Evolutionary conservation across 2,888 invertebrate genomes (phyloP).

Genomic region (Pinctada fucata): DNA sequence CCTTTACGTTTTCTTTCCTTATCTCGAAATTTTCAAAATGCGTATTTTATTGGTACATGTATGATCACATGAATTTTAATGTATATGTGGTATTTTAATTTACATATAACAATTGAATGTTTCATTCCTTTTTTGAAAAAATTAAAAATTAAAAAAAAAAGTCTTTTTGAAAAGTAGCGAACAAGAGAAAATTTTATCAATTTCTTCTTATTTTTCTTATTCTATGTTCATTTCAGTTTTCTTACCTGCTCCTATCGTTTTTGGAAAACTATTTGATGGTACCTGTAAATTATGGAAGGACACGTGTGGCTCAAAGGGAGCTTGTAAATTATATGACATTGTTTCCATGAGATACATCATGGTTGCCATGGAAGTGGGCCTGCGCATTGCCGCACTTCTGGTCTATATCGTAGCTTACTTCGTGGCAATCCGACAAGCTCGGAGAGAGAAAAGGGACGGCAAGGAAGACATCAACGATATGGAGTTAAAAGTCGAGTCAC

Average conservation of each 20-base stretch:
- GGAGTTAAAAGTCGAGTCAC: not conserved
- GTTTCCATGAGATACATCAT: constrained; percentile 46
- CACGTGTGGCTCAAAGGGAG: constrained; percentile 44
- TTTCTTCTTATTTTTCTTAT: too few species aligned
- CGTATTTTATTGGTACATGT: constrained; percentile 50
- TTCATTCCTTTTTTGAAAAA: too few species aligned
- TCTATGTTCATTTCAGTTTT: constrained; percentile 44
- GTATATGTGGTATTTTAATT: too few species aligned
- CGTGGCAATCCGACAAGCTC: constrained; percentile 14
- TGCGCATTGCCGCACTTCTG: constrained; percentile 23
- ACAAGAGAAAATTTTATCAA: too few species aligned
- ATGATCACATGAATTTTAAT: not conserved
- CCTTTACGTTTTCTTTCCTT: constrained; percentile 53
- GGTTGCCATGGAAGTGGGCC: constrained; percentile 41
- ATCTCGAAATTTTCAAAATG: constrained; percentile 52
- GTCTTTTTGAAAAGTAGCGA: too few species aligned
- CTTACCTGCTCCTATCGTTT: constrained; percentile 56
- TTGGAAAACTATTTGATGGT: constrained; percentile 53
- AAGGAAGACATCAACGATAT: constrained; percentile 1
- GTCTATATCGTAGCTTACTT: constrained; percentile 24
- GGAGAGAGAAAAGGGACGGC: constrained; percentile 1
- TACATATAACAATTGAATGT: too few species aligned
- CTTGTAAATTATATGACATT: constrained; percentile 56
- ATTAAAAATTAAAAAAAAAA: too few species aligned
- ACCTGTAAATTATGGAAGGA: constrained; percentile 51